phyloP scores from a whole-genome alignment of 30 jellyfish, hydroid and myxozoan genomes.

The Aurelia coerulea region DNA sequence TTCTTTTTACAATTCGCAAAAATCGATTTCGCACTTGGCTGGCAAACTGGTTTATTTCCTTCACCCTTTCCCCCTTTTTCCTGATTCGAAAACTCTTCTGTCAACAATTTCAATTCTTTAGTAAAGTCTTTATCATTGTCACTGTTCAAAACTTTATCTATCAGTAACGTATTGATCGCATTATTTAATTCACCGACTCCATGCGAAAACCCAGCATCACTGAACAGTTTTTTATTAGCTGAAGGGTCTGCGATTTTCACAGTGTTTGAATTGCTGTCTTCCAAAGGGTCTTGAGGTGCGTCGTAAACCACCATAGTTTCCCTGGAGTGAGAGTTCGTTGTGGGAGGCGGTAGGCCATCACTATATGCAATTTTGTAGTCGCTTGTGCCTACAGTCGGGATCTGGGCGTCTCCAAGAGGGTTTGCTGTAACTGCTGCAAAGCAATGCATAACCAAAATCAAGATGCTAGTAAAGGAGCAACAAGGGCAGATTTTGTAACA shows the following conservation, averaged over 20 bases:
- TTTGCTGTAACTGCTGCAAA: background rate
- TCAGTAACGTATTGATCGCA: constrained; percentile 40
- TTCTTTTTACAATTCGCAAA: constrained; percentile 70
- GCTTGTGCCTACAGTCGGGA: constrained; percentile 45
- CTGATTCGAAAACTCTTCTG: constrained; percentile 49
- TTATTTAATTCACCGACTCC: constrained; percentile 59
- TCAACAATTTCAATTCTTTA: constrained; percentile 46
- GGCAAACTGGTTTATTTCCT: constrained; percentile 50
- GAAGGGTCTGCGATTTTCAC: constrained; percentile 65
- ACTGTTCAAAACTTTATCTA: constrained; percentile 64
- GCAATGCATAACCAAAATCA: background rate
- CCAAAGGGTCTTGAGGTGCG: constrained; percentile 63
- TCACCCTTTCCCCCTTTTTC: constrained; percentile 28
- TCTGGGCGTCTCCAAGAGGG: constrained; percentile 65
- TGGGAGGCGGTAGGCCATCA: constrained; percentile 54
- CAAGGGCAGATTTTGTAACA: no score
- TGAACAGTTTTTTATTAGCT: constrained; percentile 61
- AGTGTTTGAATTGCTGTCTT: constrained; percentile 55
- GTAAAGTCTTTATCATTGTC: constrained; percentile 57
- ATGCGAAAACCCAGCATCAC: constrained; percentile 59
- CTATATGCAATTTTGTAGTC: constrained; percentile 69
- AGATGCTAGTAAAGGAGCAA: no score
- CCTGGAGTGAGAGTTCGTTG: background rate
- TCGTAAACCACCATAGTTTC: constrained; percentile 30
- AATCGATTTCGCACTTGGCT: constrained; percentile 68